A percentile compares a stretch with the other conserved stretches of the same genome.
Evolutionary conservation across 2,888 invertebrate species (phyloP).

Genomic region (Perizoma affinitatum): DNA sequence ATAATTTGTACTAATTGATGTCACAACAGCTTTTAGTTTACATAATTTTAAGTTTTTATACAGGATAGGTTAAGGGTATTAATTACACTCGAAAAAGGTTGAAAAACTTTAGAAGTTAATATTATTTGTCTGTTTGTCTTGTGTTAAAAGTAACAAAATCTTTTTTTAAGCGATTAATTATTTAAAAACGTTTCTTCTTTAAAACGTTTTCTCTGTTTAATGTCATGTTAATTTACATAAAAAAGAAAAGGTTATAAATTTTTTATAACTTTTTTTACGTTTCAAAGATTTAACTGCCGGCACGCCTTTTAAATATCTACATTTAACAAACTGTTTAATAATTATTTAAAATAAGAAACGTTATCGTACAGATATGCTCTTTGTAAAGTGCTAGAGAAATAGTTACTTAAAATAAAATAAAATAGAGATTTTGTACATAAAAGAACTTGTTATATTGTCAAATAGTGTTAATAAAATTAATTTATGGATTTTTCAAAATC

Average conservation of each 20-base stretch:
- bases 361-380: slow-evolving; percentile 28
- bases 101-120: too few relatives aligned
- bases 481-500: slow-evolving; percentile 76
- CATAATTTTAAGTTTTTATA: slow-evolving; percentile 29
- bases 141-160: too few relatives aligned
- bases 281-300: slow-evolving; percentile 9
- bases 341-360: slow-evolving; percentile 12
- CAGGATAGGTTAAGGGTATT: slow-evolving; percentile 7
- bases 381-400: slow-evolving; percentile 36
- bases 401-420: slow-evolving; percentile 23
- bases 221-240: too few relatives aligned
- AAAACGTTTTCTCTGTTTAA: too few relatives aligned
- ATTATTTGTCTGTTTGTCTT: too few relatives aligned
- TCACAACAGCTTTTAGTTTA: slow-evolving; percentile 54
- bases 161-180: too few relatives aligned
- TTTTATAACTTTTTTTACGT: too few relatives aligned
- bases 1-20: slow-evolving; percentile 43
- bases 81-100: background rate
- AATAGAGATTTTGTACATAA: slow-evolving; percentile 72
- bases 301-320: slow-evolving; percentile 26
- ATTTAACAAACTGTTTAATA: slow-evolving; percentile 16
- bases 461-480: slow-evolving; percentile 82
- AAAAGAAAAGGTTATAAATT: too few relatives aligned
- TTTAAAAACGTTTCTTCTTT: too few relatives aligned
- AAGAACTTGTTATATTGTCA: slow-evolving; percentile 75